Evolutionary conservation across 2,113 vertebrate species (phyloP).

Genomic region (Ptychochromis oligacanthus): DNA sequence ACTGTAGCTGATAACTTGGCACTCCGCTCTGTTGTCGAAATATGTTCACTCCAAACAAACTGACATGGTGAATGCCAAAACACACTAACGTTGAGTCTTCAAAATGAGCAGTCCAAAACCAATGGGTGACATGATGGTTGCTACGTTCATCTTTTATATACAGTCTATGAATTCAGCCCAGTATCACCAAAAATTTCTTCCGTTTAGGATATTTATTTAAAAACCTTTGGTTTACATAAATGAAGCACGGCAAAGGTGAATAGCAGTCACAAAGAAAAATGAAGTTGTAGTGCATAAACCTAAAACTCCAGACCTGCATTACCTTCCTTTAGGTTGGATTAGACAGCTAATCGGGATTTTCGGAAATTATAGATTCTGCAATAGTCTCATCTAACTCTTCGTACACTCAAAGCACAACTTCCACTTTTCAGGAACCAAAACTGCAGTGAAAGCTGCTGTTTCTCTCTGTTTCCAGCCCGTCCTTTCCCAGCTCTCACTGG

Average conservation of each 20-base stretch:
- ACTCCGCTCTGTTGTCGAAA: not conserved
- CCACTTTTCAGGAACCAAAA: not conserved
- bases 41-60: not conserved
- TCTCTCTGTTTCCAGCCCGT: not conserved
- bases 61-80: not conserved
- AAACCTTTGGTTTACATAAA: too few species aligned
- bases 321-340: not conserved
- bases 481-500: not conserved
- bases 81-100: not conserved
- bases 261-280: too few species aligned
- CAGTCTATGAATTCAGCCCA: not conserved
- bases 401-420: not conserved
- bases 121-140: not conserved
- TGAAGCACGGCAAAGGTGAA: too few species aligned
- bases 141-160: not conserved
- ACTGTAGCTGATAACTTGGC: not conserved
- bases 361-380: not conserved
- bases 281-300: too few species aligned
- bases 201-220: too few species aligned
- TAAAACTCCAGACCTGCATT: not conserved
- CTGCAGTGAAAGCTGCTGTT: not conserved
- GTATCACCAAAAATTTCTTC: too few species aligned
- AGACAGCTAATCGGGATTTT: not conserved
- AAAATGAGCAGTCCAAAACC: not conserved
- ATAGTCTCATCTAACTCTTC: not conserved